phyloP scores from a whole-genome alignment of 2,797 vertebrate genomes.

The Balearica regulorum region DNA sequence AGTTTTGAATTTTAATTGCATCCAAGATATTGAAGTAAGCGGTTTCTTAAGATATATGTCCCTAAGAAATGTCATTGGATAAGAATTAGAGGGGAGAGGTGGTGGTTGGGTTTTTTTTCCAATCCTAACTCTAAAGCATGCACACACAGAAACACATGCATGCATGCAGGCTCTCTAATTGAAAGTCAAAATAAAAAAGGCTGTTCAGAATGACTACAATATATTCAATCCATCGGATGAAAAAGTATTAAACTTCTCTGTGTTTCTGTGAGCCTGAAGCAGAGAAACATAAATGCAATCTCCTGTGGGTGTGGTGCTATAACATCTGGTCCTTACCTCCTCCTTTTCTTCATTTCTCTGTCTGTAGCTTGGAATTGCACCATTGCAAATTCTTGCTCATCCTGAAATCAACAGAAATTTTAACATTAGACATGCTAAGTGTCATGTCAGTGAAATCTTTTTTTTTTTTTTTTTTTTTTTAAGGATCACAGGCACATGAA shows the following conservation, averaged over 20 bases:
- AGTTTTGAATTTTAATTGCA: neutral
- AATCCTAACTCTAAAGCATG: neutral
- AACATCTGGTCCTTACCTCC: neutral
- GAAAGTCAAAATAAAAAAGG: neutral
- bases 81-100: neutral
- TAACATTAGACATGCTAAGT: neutral
- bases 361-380: neutral
- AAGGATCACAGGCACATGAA: neutral
- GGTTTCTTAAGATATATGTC: neutral
- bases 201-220: neutral
- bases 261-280: neutral
- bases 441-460: neutral
- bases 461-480: neutral
- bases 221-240: neutral
- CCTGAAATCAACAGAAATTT: neutral
- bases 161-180: rapidly evolving
- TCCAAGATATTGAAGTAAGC: neutral
- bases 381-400: neutral
- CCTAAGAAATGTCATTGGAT: neutral
- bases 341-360: neutral
- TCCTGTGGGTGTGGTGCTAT: neutral
- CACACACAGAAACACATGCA: neutral
- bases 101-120: neutral
- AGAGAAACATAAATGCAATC: neutral
- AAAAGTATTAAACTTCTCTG: neutral